These are phyloP conservation scores for Eremophila alpestris DNA, from an alignment of 2,797 vertebrate genomes.

Conservation along the genomic window DNA sequence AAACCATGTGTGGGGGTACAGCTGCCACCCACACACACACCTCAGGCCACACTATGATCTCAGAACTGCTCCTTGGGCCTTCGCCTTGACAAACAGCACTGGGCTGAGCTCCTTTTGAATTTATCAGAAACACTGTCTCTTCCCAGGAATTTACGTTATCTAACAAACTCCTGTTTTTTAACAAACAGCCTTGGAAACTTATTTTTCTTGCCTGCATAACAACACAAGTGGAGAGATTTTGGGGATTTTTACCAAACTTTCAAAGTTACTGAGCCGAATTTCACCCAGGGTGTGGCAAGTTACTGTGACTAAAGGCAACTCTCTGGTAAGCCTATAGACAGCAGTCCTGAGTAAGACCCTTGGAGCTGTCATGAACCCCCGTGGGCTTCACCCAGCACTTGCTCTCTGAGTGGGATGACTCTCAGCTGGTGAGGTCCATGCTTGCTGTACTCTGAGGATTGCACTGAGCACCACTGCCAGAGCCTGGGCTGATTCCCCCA, in stretches of 20 bases:
- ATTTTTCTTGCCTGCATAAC: neutral
- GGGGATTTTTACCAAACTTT: neutral
- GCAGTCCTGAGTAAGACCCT: neutral
- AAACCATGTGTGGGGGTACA: neutral
- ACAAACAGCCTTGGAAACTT: neutral
- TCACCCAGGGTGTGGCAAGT: neutral
- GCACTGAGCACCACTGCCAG: neutral
- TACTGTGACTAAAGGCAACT: neutral
- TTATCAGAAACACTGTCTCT: neutral
- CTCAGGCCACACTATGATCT: neutral
- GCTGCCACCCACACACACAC: neutral
- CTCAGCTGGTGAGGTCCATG: neutral
- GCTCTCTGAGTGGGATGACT: neutral
- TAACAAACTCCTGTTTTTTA: neutral
- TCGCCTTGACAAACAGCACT: neutral
- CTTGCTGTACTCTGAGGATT: neutral
- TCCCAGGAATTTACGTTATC: neutral
- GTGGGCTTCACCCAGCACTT: neutral
- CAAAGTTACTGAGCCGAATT: neutral
- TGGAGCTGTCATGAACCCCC: neutral
- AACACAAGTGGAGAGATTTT: neutral
- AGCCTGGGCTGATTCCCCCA: neutral
- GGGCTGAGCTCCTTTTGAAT: neutral
- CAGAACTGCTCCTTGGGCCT: neutral
- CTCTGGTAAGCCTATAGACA: neutral